These are phyloP conservation scores for Zingel zingel DNA, from an alignment of 2,113 vertebrate species.

Conservation along the genomic window DNA sequence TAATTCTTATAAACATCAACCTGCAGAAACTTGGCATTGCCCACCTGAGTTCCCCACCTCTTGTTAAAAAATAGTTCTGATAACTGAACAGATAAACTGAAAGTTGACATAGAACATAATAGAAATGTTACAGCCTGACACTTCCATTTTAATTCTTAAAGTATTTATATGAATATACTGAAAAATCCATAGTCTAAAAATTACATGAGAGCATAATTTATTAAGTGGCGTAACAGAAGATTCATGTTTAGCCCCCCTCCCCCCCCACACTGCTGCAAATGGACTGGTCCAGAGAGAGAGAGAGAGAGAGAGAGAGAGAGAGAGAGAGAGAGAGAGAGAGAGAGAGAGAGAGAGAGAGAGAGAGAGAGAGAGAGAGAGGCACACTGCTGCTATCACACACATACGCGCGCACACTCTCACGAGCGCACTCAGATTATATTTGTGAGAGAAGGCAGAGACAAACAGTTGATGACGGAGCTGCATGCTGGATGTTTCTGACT, in stretches of 20 bases:
- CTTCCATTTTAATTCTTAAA: neutral
- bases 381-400: constrained; percentile 6
- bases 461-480: constrained; percentile 38
- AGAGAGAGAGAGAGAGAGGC: constrained; percentile 2
- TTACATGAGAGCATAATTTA: too few relatives aligned
- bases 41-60: too few relatives aligned
- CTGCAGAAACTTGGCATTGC: too few relatives aligned
- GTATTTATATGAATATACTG: neutral
- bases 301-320: constrained; percentile 6
- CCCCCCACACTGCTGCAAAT: constrained; percentile 10
- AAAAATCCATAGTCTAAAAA: too few relatives aligned
- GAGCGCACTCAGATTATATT: constrained; percentile 10
- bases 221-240: neutral
- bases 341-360: constrained; percentile 27
- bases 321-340: constrained; percentile 25
- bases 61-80: too few relatives aligned
- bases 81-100: too few relatives aligned
- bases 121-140: too few relatives aligned
- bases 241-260: constrained; percentile 26
- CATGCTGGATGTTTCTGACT: constrained; percentile 30
- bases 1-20: too few relatives aligned
- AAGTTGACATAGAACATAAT: too few relatives aligned
- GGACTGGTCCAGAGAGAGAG: constrained; percentile 50
- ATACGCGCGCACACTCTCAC: constrained; percentile 10
- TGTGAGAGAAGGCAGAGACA: constrained; percentile 6